These are phyloP conservation scores for Hirundichthys speculiger DNA, from an alignment of 2,113 vertebrate genomes.

Conservation along the genomic window DNA sequence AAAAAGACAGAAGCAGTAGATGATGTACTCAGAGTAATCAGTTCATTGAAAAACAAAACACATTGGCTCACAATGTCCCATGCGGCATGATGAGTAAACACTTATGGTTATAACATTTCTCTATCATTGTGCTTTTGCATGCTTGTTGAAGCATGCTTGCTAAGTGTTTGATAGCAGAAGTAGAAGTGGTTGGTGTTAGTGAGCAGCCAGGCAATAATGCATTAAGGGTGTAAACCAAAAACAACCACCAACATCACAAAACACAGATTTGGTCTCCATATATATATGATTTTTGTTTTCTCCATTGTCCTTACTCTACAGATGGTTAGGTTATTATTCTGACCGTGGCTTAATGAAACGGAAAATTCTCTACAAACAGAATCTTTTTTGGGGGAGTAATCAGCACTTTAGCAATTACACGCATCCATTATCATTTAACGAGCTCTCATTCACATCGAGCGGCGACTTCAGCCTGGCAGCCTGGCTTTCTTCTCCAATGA, in stretches of 20 bases:
- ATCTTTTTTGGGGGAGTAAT: conserved; percentile 66
- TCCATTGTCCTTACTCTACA: conserved; percentile 31
- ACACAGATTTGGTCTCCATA: conserved; percentile 1
- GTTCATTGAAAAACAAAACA: conserved; percentile 49
- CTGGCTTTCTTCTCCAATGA: conserved; percentile 61
- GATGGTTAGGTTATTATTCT: conserved; percentile 71
- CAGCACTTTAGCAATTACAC: conserved; percentile 71
- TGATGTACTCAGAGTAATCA: conserved; percentile 31
- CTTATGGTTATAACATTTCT: conserved; percentile 42
- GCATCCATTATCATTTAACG: conserved; percentile 69
- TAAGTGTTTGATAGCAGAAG: conserved; percentile 65
- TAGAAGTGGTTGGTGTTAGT: conserved; percentile 56
- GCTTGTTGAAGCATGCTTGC: conserved; percentile 49
- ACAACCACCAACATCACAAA: conserved; percentile 13
- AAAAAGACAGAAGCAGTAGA: conserved; percentile 23
- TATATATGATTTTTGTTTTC: too few species aligned
- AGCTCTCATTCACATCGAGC: conserved; percentile 49
- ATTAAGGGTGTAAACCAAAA: conserved; percentile 58
- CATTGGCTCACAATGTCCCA: conserved; percentile 24
- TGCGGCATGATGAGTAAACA: conserved; percentile 61
- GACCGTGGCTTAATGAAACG: conserved; percentile 77
- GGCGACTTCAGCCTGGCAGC: conserved; percentile 49
- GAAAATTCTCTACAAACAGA: conserved; percentile 69
- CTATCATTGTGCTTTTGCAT: conserved; percentile 45
- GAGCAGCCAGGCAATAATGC: conserved; percentile 48